These are phyloP conservation scores for Tenebrio molitor DNA, from an alignment of 1,140 invertebrate genomes.

Conservation along the genomic window DNA sequence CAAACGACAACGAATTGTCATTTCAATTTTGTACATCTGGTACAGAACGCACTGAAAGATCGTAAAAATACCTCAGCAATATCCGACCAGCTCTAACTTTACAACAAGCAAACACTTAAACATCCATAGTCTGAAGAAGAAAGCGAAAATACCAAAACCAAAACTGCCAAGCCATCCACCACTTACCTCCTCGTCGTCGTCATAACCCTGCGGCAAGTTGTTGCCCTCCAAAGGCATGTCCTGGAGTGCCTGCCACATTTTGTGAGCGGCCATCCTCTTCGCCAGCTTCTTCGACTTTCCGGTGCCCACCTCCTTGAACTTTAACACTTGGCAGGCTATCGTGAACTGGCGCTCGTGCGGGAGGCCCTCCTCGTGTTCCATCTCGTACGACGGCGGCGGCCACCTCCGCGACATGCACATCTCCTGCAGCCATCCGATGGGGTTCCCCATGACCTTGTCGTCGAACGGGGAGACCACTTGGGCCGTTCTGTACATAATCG, in stretches of 20 bases:
- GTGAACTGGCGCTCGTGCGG: slow-evolving; percentile 95
- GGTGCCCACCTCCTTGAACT: slow-evolving; percentile 84
- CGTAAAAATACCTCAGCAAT: slow-evolving; percentile 61
- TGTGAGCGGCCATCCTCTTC: slow-evolving; percentile 92
- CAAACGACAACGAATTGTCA: slow-evolving; percentile 32
- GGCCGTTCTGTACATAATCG: slow-evolving; percentile 58
- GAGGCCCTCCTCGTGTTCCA: slow-evolving; percentile 89
- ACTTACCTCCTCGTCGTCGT: slow-evolving; percentile 73
- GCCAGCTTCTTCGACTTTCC: slow-evolving; percentile 97
- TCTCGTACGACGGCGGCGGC: slow-evolving; percentile 94
- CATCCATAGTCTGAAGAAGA: slow-evolving; percentile 53
- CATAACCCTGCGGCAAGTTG: slow-evolving; percentile 67
- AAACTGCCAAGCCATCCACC: not conserved
- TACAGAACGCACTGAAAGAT: slow-evolving; percentile 54
- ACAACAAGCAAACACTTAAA: slow-evolving; percentile 41
- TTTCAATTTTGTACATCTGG: slow-evolving; percentile 58
- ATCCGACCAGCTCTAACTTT: not conserved
- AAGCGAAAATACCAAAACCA: slow-evolving; percentile 30
- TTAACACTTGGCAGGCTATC: slow-evolving; percentile 83
- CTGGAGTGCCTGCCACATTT: slow-evolving; percentile 90
- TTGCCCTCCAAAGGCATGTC: slow-evolving; percentile 78
- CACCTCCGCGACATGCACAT: slow-evolving; percentile 95
- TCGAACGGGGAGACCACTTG: slow-evolving; percentile 69
- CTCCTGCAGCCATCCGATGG: slow-evolving; percentile 95
- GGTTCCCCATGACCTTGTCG: slow-evolving; percentile 86